Percentiles rank a stretch among this genome's conserved stretches.
These are phyloP conservation scores for Flexamia atlantica DNA, from an alignment of 2,888 invertebrate species.

Conservation along the genomic window DNA sequence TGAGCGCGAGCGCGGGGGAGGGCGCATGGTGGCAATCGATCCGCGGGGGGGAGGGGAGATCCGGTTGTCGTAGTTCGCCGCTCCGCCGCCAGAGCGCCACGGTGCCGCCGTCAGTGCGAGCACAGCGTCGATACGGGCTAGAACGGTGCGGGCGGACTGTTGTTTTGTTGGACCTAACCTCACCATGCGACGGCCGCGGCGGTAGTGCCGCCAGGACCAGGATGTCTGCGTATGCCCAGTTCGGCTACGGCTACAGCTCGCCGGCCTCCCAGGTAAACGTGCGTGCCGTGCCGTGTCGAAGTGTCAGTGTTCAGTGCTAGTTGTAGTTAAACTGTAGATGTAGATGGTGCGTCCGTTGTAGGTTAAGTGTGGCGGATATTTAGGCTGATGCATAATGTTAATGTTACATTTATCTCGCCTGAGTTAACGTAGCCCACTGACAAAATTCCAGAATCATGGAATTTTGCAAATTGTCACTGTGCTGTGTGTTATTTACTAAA, in stretches of 20 bases:
- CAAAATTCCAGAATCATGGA: too few species aligned
- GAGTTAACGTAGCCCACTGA: too few species aligned
- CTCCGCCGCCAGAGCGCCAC: conserved; percentile 61
- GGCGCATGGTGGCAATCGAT: conserved; percentile 51
- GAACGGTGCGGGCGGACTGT: conserved; percentile 62
- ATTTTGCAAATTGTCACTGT: too few species aligned
- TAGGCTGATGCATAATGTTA: too few species aligned
- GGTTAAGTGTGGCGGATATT: too few species aligned
- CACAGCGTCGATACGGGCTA: conserved; percentile 50
- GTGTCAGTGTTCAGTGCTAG: conserved; percentile 25
- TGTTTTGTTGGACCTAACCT: conserved; percentile 56
- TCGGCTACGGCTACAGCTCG: conserved; percentile 90
- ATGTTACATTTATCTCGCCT: too few species aligned
- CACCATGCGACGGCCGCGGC: conserved; percentile 25
- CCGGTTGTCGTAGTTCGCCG: conserved; percentile 59
- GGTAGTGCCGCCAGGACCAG: conserved; percentile 59
- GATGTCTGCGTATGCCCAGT: conserved; percentile 93
- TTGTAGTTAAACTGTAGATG: background rate
- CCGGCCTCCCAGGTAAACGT: conserved; percentile 92
- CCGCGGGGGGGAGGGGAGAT: conserved; percentile 66
- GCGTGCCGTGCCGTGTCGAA: conserved; percentile 56
- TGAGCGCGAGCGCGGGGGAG: conserved; percentile 19
- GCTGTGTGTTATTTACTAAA: too few species aligned
- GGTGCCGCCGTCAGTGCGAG: conserved; percentile 59
- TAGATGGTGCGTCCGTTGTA: too few species aligned